Evolutionary conservation across 2,797 vertebrate species (phyloP).

Genomic region (Chrosomus eos): DNA sequence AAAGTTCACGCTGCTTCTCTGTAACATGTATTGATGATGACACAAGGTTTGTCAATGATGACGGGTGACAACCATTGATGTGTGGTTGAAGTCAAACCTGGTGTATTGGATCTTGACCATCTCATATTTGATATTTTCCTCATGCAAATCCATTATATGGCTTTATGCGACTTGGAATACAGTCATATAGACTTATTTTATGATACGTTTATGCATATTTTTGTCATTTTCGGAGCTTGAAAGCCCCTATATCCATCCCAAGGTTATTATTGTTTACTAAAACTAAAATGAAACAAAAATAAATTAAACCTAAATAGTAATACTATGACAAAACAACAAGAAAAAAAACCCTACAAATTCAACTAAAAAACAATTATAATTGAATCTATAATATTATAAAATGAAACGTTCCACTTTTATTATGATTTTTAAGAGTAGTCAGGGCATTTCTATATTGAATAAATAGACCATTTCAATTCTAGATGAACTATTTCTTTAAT

Average conservation of each 20-base stretch:
- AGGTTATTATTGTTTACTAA: neutral
- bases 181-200: neutral
- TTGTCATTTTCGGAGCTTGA: neutral
- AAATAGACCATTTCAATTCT: neutral
- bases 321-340: neutral
- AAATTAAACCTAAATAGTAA: neutral
- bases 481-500: neutral
- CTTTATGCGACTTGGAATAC: neutral
- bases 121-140: neutral
- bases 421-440: neutral
- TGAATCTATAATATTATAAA: neutral
- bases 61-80: neutral
- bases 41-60: neutral
- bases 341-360: too few species aligned
- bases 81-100: neutral
- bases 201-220: neutral
- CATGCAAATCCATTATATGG: neutral
- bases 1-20: neutral
- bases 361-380: too few species aligned
- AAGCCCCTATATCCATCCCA: neutral
- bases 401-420: neutral
- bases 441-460: neutral
- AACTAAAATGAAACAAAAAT: neutral
- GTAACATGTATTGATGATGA: neutral
- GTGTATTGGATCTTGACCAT: neutral